A percentile compares a stretch with the other conserved stretches of the same genome.
These are phyloP conservation scores for Mesoclemmys tuberculata DNA, from an alignment of 2,113 vertebrate species.

Conservation along the genomic window DNA sequence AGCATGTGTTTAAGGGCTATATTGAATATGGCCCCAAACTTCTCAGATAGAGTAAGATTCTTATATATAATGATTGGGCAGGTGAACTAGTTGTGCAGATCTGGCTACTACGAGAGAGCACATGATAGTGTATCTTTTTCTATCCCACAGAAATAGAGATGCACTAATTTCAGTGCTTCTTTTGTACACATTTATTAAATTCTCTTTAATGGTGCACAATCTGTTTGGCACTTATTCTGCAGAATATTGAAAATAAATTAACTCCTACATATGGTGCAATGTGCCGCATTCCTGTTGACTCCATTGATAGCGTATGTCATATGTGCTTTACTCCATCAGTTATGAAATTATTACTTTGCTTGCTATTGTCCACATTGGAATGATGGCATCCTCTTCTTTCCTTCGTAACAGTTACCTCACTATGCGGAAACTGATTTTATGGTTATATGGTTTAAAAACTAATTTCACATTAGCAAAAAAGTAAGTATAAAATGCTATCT, in stretches of 20 bases:
- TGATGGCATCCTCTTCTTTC: background rate
- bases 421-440: accelerated
- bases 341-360: background rate
- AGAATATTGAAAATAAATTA: slow-evolving; percentile 18
- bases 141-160: background rate
- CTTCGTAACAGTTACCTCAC: background rate
- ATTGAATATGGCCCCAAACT: background rate
- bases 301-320: background rate
- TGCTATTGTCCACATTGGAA: background rate
- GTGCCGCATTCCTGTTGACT: background rate
- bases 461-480: background rate
- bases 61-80: accelerated
- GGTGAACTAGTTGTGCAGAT: background rate
- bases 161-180: background rate
- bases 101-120: background rate
- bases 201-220: background rate
- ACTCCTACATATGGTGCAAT: background rate
- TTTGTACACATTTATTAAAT: background rate
- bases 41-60: background rate
- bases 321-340: background rate
- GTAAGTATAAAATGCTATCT: background rate
- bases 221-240: background rate
- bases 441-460: accelerated
- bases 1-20: background rate
- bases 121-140: background rate